Evolutionary conservation across 2,797 vertebrate genomes (phyloP), one percentile per base, ranked within the genome.

Genomic region (Mormyrus proboscirostris): DNA sequence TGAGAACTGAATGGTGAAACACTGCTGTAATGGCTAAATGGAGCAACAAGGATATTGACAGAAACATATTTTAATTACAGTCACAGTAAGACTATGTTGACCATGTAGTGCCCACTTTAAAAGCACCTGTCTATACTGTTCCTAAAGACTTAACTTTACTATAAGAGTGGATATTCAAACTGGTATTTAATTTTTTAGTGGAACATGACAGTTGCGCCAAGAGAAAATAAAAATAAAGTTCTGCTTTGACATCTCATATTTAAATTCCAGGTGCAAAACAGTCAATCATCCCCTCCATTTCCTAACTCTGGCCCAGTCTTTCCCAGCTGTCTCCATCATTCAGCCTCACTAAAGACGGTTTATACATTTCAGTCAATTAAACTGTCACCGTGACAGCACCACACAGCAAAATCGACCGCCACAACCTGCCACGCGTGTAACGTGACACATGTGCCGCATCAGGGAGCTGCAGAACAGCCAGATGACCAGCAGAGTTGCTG

Each of bases 101-200:
- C 76, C 76, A 44, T 44, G 38, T n/a, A 44, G 41, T 82, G 4
- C 41, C 41, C 6, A n/a, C 6, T 79, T 9, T n/a, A 79, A 79
- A 82, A 82, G 41, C 41, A 82, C 7, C 76, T 47, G 14, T 82
- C 38, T 19, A 44, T 47, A 82, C 4, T 44, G 76, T 47, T 41
- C 33, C 38, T 79, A 73, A 79, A n/a, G 3, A 44, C 41, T 82
- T 82, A 82, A n/a, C 41, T 47, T 47, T 16, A 47, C 38, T 41
- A 10, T 8, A 82, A 44, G 76, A 47, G 76, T 9, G 16, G 19
- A n/a, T 82, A 82, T 82, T 47, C 29, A 47, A 47, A 44, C 41
- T 82, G 69, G 76, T 82, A 82, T 82, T 82, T 82, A 82, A 22
- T 82, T 82, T 82, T 44, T 47, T 82, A 82, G 76, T 82, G 19